Evolutionary conservation across 2,888 invertebrate genomes (phyloP).

Genomic region (Nomada fucata): DNA sequence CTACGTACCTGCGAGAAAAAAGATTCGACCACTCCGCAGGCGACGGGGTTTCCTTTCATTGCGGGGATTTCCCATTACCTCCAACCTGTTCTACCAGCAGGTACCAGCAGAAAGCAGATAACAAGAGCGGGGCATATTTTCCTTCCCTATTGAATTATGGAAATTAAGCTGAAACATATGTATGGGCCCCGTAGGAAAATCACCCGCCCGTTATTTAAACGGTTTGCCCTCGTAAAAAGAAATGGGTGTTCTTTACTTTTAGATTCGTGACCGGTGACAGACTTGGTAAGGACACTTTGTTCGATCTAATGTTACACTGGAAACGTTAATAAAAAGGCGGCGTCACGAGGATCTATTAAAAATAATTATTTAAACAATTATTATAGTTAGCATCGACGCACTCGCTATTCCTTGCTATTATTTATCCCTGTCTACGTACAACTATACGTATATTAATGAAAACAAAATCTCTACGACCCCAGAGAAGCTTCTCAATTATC

Average conservation of each 20-base stretch:
- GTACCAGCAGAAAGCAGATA: constrained; percentile 24
- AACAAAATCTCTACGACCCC: background rate
- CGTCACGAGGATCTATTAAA: too few relatives aligned
- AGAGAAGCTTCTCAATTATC: constrained; percentile 9
- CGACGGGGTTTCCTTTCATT: constrained; percentile 23
- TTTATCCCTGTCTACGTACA: background rate
- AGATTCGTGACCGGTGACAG: background rate
- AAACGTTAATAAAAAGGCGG: too few relatives aligned
- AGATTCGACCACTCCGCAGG: constrained; percentile 20
- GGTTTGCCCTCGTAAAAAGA: constrained; percentile 7
- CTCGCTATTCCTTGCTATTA: too few relatives aligned
- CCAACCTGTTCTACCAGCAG: constrained; percentile 8
- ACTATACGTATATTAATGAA: background rate
- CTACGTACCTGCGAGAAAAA: constrained; percentile 19
- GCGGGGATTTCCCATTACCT: constrained; percentile 44
- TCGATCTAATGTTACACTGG: too few relatives aligned
- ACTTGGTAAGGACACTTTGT: too few relatives aligned
- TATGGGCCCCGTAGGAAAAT: background rate
- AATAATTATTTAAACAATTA: too few relatives aligned
- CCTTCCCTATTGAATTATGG: background rate
- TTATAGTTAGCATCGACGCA: too few relatives aligned
- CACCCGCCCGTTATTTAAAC: constrained; percentile 2
- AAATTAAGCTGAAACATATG: constrained; percentile 40
- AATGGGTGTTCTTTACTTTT: too few relatives aligned
- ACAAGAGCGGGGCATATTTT: background rate